Conservation (phyloP, 2,113 vertebrate species). For the Nannospalax galili region DNA sequence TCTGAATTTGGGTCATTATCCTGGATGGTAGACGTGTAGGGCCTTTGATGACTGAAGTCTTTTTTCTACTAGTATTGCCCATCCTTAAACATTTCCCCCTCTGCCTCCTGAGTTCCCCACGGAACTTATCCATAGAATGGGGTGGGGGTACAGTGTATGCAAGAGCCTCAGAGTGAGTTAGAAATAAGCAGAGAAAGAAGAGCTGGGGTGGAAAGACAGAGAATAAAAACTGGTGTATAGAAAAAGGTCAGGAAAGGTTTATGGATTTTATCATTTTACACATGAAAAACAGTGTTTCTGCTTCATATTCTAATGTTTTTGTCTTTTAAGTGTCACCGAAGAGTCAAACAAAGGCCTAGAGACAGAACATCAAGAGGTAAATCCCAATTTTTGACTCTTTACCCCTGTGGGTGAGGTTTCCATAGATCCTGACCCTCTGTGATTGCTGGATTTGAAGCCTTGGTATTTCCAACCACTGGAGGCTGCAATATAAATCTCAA, state of each 20-base stretch:
- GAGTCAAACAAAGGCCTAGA: conserved; percentile 48
- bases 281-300: neutral
- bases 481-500: neutral
- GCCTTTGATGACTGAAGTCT: neutral
- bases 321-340: conserved; percentile 67
- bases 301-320: conserved; percentile 57
- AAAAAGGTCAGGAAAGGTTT: neutral
- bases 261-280: conserved; percentile 42
- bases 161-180: conserved; percentile 5
- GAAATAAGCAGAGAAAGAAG: conserved; percentile 9
- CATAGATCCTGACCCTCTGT: neutral
- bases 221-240: neutral
- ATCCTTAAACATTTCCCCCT: neutral
- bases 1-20: conserved; percentile 3
- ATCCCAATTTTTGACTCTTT: neutral
- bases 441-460: neutral
- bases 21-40: neutral
- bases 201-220: neutral
- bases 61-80: neutral
- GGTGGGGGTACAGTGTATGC: neutral
- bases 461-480: neutral
- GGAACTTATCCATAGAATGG: neutral
- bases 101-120: neutral
- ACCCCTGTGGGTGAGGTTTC: neutral
- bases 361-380: conserved; percentile 72